Evolutionary conservation across 2,113 vertebrate genomes (phyloP).

Genomic region (Scomber japonicus): DNA sequence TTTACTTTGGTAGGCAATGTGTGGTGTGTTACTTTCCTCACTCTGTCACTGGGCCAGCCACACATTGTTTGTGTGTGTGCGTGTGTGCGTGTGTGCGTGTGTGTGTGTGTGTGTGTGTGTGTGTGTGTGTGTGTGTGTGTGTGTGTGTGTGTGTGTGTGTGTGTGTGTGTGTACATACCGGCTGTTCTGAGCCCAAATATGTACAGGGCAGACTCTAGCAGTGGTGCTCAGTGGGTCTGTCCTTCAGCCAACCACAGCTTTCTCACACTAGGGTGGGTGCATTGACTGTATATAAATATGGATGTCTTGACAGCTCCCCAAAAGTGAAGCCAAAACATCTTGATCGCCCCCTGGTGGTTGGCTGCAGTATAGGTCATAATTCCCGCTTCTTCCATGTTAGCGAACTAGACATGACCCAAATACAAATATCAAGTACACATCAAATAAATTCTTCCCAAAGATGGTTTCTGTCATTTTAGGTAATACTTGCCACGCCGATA

Average conservation of each 20-base stretch:
- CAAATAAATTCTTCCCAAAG: too few relatives aligned
- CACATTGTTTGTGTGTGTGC: constrained; percentile 3
- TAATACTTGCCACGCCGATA: too few relatives aligned
- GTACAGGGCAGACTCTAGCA: constrained; percentile 38
- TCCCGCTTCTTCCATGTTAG: too few relatives aligned
- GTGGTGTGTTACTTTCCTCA: constrained; percentile 20
- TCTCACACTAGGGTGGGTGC: constrained; percentile 61
- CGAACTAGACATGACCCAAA: background rate
- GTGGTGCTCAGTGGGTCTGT: constrained; percentile 47
- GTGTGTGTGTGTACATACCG: constrained; percentile 9
- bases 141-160: constrained; percentile 4
- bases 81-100: background rate
- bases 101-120: background rate
- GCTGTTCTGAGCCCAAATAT: constrained; percentile 52
- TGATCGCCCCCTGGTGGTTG: too few relatives aligned
- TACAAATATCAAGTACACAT: background rate
- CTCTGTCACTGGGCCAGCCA: constrained; percentile 18
- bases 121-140: constrained; percentile 11
- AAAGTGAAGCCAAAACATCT: too few relatives aligned
- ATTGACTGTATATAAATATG: too few relatives aligned
- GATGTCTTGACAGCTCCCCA: too few relatives aligned
- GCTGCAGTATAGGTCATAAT: too few relatives aligned
- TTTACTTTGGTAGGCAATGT: background rate
- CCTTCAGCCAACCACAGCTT: constrained; percentile 67
- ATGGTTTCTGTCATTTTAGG: too few relatives aligned